phyloP scores from a whole-genome alignment of 2,113 vertebrate genomes.

The Irena cyanogastra region DNA sequence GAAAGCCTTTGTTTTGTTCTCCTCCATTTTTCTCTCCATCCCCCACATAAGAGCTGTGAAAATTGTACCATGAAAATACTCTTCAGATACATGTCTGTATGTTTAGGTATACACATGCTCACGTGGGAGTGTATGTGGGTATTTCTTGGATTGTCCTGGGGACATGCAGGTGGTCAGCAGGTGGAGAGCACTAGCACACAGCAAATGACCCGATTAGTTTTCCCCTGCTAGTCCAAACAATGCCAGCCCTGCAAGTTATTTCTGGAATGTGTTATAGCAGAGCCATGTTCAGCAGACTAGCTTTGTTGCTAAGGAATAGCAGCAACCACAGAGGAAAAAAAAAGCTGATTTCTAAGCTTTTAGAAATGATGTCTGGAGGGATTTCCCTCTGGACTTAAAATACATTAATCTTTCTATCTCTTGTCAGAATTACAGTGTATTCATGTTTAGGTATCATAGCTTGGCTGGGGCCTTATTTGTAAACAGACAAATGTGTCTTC shows the following conservation, averaged over 20 bases:
- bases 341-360: slow-evolving; percentile 37
- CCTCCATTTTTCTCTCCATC: background rate
- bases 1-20: background rate
- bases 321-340: background rate
- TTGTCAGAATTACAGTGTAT: background rate
- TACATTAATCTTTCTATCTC: slow-evolving; percentile 17
- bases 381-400: slow-evolving; percentile 35
- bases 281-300: background rate
- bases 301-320: slow-evolving; percentile 55
- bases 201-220: background rate
- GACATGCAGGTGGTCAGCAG: background rate
- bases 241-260: slow-evolving; percentile 20
- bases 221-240: background rate
- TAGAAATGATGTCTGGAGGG: slow-evolving; percentile 8
- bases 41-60: background rate
- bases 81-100: fast-evolving
- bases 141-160: background rate
- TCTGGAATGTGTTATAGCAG: slow-evolving; percentile 26
- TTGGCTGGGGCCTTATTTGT: background rate
- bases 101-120: background rate
- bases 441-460: background rate
- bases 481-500: background rate
- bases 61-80: background rate
- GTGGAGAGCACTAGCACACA: background rate
- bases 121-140: fast-evolving